Evolutionary conservation across 2,113 vertebrate genomes (phyloP), one percentile per base, ranked within the genome.

Genomic region (Athene noctua): DNA sequence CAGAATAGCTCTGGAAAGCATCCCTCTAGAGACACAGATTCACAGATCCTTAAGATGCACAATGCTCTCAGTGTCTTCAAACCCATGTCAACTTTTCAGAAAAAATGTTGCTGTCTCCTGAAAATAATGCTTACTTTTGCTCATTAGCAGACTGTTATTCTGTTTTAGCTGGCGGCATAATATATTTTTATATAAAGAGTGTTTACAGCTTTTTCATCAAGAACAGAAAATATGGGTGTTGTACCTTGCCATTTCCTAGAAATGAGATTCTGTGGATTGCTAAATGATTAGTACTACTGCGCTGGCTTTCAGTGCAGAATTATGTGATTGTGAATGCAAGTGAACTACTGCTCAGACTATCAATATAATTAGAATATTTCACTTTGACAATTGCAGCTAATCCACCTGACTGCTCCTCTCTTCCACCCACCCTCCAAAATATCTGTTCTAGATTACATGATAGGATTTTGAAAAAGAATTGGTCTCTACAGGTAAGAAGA

Each of bases 231-330:
- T 77, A 67, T 44, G 27, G 63, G 6, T 11, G 44, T 51, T 78
- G 34, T 62, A 57, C 11, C 14, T 75, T 71, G 66, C 44, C 34
- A 34, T 6, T 90, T 86, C 40, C 86, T 68, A 95, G 74, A 73
- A 85, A 72, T 67, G 15, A 88, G 36, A 49, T 54, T 88, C 10
- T 84, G 65, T 66, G 65, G 34, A 44, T 57, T 70, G 30, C 80
- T 86, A 66, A 95, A 30, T 58, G 38, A 19, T 86, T 92, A 80
- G 40, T 84, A 92, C 57, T 78, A 47, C 8, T 82, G 6, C 80
- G 47, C 42, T 92, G 62, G 61, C 49, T 96, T 94, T 96, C 71
- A 92, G 42, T 38, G 89, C 34, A 88, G 87, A 90, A 90, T 63
- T 62, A 84, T 8, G 29, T 40, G 71, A 10, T 71, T 66, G 55